These are phyloP conservation scores for Halyomorpha halys DNA, from an alignment of 1,140 invertebrate genomes.

Conservation along the genomic window DNA sequence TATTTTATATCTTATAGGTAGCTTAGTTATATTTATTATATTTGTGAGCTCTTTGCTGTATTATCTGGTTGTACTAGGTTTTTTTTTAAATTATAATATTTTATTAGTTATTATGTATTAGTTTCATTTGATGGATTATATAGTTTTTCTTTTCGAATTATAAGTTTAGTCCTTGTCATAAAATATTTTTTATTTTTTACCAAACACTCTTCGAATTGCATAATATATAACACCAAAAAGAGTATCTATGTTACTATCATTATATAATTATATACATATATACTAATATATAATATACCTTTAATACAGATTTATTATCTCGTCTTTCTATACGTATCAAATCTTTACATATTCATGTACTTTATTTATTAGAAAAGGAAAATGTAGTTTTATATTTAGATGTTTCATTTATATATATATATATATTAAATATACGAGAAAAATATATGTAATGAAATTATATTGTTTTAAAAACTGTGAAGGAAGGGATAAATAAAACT, in stretches of 20 bases:
- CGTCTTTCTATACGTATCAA: slow-evolving; percentile 18
- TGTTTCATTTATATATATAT: slow-evolving; percentile 6
- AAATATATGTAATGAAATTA: slow-evolving; percentile 9
- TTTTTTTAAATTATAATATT: too few species aligned
- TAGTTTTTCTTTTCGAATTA: too few species aligned
- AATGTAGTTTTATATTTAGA: slow-evolving; percentile 19
- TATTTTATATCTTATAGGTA: too few species aligned
- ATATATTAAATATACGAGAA: slow-evolving; percentile 8
- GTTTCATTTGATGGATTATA: too few species aligned
- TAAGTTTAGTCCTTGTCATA: too few species aligned
- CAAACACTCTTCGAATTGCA: slow-evolving; percentile 18
- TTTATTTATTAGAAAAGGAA: slow-evolving; percentile 9
- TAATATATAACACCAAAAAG: slow-evolving; percentile 15
- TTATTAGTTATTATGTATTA: too few species aligned
- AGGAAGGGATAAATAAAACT: not conserved
- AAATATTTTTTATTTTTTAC: not conserved
- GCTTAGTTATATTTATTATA: too few species aligned
- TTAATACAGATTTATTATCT: slow-evolving; percentile 17
- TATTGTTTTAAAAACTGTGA: slow-evolving; percentile 7
- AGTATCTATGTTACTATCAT: slow-evolving; percentile 10
- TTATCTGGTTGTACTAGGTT: too few species aligned
- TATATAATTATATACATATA: slow-evolving; percentile 6
- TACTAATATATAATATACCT: slow-evolving; percentile 14
- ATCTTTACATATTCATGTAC: slow-evolving; percentile 16
- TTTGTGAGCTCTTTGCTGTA: too few species aligned